These are phyloP conservation scores for Branchipolynoe longqiensis DNA, from an alignment of 2,888 invertebrate genomes.

Conservation along the genomic window DNA sequence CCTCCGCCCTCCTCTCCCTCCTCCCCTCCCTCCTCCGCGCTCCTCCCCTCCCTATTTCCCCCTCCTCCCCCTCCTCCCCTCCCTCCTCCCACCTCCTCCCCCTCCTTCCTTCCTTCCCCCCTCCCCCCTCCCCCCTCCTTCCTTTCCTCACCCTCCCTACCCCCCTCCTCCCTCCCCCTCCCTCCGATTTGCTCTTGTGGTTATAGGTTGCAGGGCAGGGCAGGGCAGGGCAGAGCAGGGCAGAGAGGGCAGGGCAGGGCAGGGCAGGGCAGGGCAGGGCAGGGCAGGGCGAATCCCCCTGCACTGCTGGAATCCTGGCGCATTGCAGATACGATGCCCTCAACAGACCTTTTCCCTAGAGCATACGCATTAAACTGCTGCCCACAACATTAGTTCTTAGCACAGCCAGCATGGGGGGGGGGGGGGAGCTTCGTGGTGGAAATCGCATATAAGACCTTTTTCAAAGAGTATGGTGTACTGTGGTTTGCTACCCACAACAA, in stretches of 20 bases:
- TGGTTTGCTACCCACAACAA: too few species aligned
- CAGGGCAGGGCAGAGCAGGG: conserved; percentile 59
- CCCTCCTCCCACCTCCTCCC: too few species aligned
- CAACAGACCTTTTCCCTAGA: too few species aligned
- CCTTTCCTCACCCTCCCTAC: neutral
- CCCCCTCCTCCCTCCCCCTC: neutral
- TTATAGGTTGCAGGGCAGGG: conserved; percentile 50
- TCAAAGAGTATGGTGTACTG: too few species aligned
- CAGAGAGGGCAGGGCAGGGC: conserved; percentile 55
- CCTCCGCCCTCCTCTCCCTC: neutral
- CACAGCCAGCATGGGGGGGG: too few species aligned
- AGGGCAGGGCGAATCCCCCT: too few species aligned
- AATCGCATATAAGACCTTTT: too few species aligned
- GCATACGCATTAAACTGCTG: too few species aligned
- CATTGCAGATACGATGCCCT: too few species aligned
- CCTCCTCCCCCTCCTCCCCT: neutral
- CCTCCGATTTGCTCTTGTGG: neutral
- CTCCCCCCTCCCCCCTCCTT: neutral
- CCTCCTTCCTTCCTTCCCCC: neutral
- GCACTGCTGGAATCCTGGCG: too few species aligned
- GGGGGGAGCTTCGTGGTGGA: too few species aligned
- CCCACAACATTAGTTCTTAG: too few species aligned
- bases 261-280: conserved; percentile 57
- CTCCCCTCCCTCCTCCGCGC: neutral
- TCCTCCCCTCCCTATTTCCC: conserved; percentile 23